Evolutionary conservation across 2,888 invertebrate genomes (phyloP).

Genomic region (Baccha elongata): DNA sequence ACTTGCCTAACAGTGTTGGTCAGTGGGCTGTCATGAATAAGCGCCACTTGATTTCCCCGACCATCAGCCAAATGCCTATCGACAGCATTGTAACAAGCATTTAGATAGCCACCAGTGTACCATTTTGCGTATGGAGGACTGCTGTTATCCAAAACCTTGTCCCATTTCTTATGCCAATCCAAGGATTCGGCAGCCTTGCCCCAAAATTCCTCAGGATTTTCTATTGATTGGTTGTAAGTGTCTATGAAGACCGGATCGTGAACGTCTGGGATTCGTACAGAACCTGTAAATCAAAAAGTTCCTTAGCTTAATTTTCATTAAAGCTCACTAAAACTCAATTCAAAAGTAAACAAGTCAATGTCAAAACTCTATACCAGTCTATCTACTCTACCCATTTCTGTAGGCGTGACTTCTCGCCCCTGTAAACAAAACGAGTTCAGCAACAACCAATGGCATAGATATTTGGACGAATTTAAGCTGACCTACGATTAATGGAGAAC

Average conservation of each 20-base stretch:
- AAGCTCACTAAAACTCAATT: too few relatives aligned
- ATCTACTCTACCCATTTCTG: too few relatives aligned
- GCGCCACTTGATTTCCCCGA: constrained; percentile 89
- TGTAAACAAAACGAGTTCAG: too few relatives aligned
- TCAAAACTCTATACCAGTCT: too few relatives aligned
- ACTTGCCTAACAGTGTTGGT: constrained; percentile 90
- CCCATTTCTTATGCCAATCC: constrained; percentile 93
- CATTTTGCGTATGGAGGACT: constrained; percentile 95
- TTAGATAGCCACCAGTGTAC: constrained; percentile 93
- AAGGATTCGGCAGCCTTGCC: constrained; percentile 88
- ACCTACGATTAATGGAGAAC: too few relatives aligned
- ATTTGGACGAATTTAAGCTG: too few relatives aligned
- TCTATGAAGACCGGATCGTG: constrained; percentile 85
- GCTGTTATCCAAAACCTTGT: constrained; percentile 91
- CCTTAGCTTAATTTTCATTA: too few relatives aligned
- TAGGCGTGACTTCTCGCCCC: too few relatives aligned
- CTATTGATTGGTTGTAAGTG: constrained; percentile 87
- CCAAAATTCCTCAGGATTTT: constrained; percentile 94
- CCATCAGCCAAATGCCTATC: constrained; percentile 94
- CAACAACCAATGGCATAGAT: too few relatives aligned
- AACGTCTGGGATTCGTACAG: constrained; percentile 73
- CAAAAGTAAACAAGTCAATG: too few relatives aligned
- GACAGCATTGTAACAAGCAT: constrained; percentile 95
- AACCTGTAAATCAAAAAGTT: constrained; percentile 59
- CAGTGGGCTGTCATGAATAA: constrained; percentile 95